These are phyloP conservation scores for Amblyjoppa fuscipennis DNA, from an alignment of 2,888 invertebrate species.

Conservation along the genomic window DNA sequence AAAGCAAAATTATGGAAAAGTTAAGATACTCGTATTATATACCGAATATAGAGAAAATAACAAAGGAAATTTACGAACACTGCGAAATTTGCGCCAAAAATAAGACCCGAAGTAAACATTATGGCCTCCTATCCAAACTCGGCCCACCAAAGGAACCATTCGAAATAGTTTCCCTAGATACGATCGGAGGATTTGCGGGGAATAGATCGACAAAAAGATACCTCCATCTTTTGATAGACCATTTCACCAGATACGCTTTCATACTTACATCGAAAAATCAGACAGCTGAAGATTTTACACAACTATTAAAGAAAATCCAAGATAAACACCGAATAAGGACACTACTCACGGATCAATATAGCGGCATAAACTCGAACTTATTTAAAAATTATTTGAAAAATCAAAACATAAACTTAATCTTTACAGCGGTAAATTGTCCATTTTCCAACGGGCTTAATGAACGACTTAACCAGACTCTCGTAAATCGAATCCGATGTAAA, in stretches of 20 bases:
- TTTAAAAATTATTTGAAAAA: too few relatives aligned
- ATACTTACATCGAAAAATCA: conserved; percentile 67
- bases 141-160: conserved; percentile 67
- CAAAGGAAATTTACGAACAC: conserved; percentile 40
- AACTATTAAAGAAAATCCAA: too few relatives aligned
- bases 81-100: conserved; percentile 64
- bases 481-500: too few relatives aligned
- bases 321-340: too few relatives aligned
- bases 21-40: conserved; percentile 48
- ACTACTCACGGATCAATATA: too few relatives aligned
- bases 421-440: too few relatives aligned
- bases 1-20: conserved; percentile 45
- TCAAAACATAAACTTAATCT: too few relatives aligned
- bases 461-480: too few relatives aligned
- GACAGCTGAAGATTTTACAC: too few relatives aligned
- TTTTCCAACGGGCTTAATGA: too few relatives aligned
- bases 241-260: conserved; percentile 70
- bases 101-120: conserved; percentile 60
- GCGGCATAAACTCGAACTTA: too few relatives aligned
- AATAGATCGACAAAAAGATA: conserved; percentile 69
- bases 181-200: conserved; percentile 70
- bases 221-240: conserved; percentile 68
- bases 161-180: conserved; percentile 71
- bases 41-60: conserved; percentile 56
- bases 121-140: conserved; percentile 68